A percentile compares a stretch with the other conserved stretches of the same genome.
Evolutionary conservation across 2,888 invertebrate species (phyloP).

Genomic region (Empis livida): DNA sequence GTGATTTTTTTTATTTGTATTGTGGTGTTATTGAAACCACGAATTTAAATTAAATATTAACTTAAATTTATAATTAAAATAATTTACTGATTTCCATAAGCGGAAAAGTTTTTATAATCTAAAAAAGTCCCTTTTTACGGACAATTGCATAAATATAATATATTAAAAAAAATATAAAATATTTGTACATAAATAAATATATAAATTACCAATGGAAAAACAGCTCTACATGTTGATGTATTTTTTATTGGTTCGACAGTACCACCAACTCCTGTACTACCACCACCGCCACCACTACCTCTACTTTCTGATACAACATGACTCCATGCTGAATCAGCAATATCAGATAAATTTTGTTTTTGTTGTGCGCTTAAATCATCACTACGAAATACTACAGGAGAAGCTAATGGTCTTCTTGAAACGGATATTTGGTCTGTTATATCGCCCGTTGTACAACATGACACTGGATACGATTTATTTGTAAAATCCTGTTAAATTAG

Average conservation of each 20-base stretch:
- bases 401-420: constrained; percentile 15
- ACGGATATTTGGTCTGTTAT: constrained; percentile 16
- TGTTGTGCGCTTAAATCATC: constrained; percentile 14
- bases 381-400: constrained; percentile 15
- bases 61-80: no score
- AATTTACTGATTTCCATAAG: no score
- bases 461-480: constrained; percentile 17
- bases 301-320: constrained; percentile 14
- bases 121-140: no score
- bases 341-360: constrained; percentile 15
- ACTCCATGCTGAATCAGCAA: constrained; percentile 15
- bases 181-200: no score
- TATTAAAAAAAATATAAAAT: no score
- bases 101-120: no score
- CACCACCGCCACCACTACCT: background rate
- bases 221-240: constrained; percentile 15
- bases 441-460: constrained; percentile 17
- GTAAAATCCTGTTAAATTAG: constrained; percentile 13
- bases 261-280: no score
- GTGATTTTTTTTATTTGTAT: no score
- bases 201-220: constrained; percentile 14
- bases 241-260: constrained; percentile 8
- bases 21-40: no score
- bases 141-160: no score
- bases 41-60: no score